A percentile compares a stretch with the other conserved stretches of the same genome.
Evolutionary conservation across 2,113 vertebrate genomes (phyloP).

Genomic region (Copsychus sechellarum): DNA sequence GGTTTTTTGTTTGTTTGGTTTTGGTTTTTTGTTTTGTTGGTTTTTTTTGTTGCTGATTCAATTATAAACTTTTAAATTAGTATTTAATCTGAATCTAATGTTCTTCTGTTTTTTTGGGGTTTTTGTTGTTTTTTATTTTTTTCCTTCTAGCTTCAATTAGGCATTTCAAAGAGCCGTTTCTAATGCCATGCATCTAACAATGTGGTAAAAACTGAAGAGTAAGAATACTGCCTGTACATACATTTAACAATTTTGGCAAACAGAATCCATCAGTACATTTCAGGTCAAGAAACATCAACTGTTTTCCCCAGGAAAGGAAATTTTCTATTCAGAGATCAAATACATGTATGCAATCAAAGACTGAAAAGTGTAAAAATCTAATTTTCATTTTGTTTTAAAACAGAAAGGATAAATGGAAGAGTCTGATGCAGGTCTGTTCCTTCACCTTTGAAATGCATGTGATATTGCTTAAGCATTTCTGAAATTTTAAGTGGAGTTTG

Average conservation of each 20-base stretch:
- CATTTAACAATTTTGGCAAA: background rate
- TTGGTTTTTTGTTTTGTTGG: no score
- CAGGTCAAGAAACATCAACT: background rate
- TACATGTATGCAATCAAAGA: background rate
- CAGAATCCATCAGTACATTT: background rate
- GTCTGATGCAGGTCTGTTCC: background rate
- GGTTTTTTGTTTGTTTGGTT: no score
- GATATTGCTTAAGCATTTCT: background rate
- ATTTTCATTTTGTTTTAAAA: background rate
- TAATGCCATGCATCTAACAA: background rate
- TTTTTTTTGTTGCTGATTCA: background rate
- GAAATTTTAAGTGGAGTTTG: background rate
- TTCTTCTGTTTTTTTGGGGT: background rate
- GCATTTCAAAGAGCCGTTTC: background rate
- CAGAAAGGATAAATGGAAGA: background rate
- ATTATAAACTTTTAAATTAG: background rate
- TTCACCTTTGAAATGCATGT: background rate
- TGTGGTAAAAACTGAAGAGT: background rate
- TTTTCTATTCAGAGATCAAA: background rate
- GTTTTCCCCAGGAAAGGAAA: background rate
- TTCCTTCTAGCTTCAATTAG: background rate
- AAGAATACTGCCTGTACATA: background rate
- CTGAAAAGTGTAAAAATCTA: background rate
- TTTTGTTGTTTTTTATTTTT: background rate
- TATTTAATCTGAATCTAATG: background rate